Evolutionary conservation across 1,140 invertebrate species (phyloP).

Genomic region (Gryllus bimaculatus): DNA sequence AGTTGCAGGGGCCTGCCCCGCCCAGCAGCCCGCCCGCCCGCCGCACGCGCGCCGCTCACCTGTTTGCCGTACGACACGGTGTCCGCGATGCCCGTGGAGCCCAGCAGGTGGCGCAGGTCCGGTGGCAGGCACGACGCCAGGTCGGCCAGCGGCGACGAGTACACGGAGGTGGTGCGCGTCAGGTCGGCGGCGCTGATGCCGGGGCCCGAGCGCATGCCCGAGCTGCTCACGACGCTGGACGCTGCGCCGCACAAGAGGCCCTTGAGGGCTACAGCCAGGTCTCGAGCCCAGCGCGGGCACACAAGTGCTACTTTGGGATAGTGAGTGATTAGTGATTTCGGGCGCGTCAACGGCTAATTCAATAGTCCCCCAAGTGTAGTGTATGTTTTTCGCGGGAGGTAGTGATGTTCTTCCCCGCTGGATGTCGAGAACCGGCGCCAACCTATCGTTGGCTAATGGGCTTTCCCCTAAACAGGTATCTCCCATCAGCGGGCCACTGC

Average conservation of each 20-base stretch:
- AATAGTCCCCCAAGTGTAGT: too few species aligned
- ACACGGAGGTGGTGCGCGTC: constrained; percentile 19
- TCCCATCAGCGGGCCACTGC: too few species aligned
- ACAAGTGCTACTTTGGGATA: constrained; percentile 15
- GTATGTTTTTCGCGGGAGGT: too few species aligned
- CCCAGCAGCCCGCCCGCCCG: too few species aligned
- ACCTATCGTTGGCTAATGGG: too few species aligned
- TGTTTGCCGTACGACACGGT: constrained; percentile 18
- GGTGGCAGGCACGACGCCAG: constrained; percentile 39
- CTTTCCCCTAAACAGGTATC: too few species aligned
- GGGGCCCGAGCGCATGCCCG: constrained; percentile 26
- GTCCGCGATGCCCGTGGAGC: constrained; percentile 15
- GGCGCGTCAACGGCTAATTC: too few species aligned
- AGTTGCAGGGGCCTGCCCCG: too few species aligned
- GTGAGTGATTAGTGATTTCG: too few species aligned
- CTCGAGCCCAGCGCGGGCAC: constrained; percentile 39
- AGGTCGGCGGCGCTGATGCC: constrained; percentile 29
- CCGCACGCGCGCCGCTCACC: constrained; percentile 7
- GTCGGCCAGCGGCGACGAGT: constrained; percentile 27
- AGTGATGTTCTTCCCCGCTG: too few species aligned
- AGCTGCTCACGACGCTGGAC: constrained; percentile 35
- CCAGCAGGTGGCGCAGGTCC: constrained; percentile 37
- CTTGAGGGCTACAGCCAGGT: constrained; percentile 37
- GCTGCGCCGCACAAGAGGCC: constrained; percentile 27
- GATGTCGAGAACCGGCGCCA: too few species aligned